Evolutionary conservation across 2,888 invertebrate species (phyloP).

Genomic region (Cyrtodaria siliqua): DNA sequence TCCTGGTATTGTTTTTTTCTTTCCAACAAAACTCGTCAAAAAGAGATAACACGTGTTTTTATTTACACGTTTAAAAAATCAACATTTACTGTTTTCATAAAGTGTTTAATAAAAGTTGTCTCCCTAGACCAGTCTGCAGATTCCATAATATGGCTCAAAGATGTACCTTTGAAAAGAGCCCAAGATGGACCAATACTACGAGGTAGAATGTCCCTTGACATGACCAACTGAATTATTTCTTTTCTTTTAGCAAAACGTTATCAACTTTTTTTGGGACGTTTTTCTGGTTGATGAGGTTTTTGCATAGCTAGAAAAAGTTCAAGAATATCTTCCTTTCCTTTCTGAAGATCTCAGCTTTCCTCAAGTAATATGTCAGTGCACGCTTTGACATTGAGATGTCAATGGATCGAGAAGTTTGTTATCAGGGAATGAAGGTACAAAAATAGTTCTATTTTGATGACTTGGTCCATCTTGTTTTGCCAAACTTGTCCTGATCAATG

Average conservation of each 20-base stretch:
- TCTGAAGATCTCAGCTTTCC: constrained; percentile 5
- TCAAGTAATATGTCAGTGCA: too few relatives aligned
- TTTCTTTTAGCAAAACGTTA: neutral
- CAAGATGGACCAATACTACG: constrained; percentile 26
- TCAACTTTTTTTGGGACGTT: neutral
- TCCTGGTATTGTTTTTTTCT: too few relatives aligned
- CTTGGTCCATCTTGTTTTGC: constrained; percentile 8
- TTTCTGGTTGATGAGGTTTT: constrained; percentile 10
- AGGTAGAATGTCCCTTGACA: constrained; percentile 16
- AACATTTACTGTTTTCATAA: constrained; percentile 9
- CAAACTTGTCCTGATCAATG: constrained; percentile 22
- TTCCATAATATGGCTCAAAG: neutral
- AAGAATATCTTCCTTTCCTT: neutral
- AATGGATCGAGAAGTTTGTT: constrained; percentile 37
- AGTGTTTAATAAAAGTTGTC: constrained; percentile 17
- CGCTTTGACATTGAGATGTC: neutral
- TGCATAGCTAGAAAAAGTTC: constrained; percentile 13
- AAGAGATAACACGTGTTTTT: neutral
- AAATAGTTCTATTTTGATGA: constrained; percentile 3
- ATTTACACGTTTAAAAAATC: neutral
- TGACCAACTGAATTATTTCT: neutral
- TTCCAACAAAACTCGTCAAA: constrained; percentile 4
- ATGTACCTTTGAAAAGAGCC: constrained; percentile 23
- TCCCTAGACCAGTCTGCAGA: too few relatives aligned
- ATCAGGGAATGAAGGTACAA: constrained; percentile 23